Evolutionary conservation across 2,888 invertebrate species (phyloP).

Genomic region (Andrena flavipes): DNA sequence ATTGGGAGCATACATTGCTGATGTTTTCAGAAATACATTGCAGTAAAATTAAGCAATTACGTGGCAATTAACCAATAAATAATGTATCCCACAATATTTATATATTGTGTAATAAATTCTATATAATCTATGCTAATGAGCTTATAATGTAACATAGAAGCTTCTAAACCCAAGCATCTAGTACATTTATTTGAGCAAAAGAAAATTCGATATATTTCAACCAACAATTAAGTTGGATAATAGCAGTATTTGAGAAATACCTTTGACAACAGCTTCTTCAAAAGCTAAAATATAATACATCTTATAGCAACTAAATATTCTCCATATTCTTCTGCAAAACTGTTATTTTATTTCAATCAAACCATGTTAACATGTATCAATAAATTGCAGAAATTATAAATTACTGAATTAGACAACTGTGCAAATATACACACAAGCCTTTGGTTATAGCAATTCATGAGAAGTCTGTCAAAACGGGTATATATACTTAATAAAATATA

Average conservation of each 20-base stretch:
- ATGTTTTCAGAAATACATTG: not conserved
- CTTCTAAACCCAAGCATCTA: not conserved
- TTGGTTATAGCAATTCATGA: not conserved
- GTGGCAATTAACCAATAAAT: not conserved
- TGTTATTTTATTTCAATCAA: slow-evolving; percentile 30
- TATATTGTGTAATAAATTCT: not conserved
- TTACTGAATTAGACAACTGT: not conserved
- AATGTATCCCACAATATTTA: not conserved
- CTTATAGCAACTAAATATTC: slow-evolving; percentile 20
- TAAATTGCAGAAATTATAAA: not conserved
- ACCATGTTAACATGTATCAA: slow-evolving; percentile 9
- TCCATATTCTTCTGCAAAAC: slow-evolving; percentile 7
- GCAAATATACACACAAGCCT: not conserved
- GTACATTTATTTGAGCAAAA: slow-evolving; percentile 6
- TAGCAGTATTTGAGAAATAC: slow-evolving; percentile 36
- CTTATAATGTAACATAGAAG: not conserved
- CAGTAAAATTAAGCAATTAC: not conserved
- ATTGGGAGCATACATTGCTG: slow-evolving; percentile 6
- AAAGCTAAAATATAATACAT: slow-evolving; percentile 50
- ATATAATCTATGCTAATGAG: too few relatives aligned
- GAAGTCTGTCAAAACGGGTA: not conserved
- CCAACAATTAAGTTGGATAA: slow-evolving; percentile 32
- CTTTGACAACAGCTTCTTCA: slow-evolving; percentile 62
- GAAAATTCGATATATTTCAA: slow-evolving; percentile 11
- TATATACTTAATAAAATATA: slow-evolving; percentile 10